Base-by-base conservation (phyloP, 2,888 invertebrate species). In the Amphimallon solstitiale region DNA sequence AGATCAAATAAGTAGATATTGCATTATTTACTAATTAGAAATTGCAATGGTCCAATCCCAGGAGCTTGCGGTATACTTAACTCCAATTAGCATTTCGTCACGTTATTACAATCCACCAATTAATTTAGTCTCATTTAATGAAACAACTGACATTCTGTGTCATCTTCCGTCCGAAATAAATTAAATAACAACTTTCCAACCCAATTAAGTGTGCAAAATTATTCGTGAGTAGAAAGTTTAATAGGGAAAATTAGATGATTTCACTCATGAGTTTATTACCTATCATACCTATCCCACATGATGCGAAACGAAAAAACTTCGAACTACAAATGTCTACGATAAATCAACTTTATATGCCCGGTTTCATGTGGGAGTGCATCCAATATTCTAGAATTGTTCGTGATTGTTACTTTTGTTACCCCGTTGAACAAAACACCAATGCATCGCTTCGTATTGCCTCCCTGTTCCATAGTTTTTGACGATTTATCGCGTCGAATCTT, bases 331-430 rank as follows among this genome's bases (percentile, higher is more conserved):
- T n/a, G 48, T 49, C 9, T 12, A 49, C 12, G 12, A 9, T 5
- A 14, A 29, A 29, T 29, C 29, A 29, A 19, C 19, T 45, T 43
- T 29, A 34, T 15, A 23, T 40, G 43, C 6, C 21, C 40, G 43
- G 43, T 15, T n/a, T n/a, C n/a, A n/a, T 56, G 66, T 66, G 52
- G 66, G 66, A 62, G 66, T 59, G 63, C 66, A 63, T 56, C 46
- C 51, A 66, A 54, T 63, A 63, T 66, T 66, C 66, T 66, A 48
- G 66, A 66, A 66, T 63, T 48, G 48, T 60, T 62, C 54, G 49
- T 52, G 45, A 52, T 54, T 19, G 35, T 54, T 35, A 17, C n/a
- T n/a, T 15, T 43, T 43, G 15, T 12, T 56, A 29, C 5, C 29
- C 29, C 29, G 29, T 29, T 29, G 7, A n/a, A 29, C 3, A 29